phyloP scores from a whole-genome alignment of 2,113 vertebrate species.

The Rhynchomys soricoides region DNA sequence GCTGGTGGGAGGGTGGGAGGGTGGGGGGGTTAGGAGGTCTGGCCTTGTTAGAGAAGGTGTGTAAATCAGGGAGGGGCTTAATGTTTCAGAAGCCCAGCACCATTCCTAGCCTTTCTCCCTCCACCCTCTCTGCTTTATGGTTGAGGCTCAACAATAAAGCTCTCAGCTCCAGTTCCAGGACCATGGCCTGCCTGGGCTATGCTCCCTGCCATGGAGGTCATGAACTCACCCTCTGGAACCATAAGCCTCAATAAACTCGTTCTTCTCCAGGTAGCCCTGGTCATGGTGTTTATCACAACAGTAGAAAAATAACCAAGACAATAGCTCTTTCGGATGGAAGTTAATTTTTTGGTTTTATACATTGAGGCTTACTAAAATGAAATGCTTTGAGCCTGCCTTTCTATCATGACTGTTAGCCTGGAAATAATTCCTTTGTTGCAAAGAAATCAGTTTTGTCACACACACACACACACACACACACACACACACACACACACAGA shows the following conservation, averaged over 20 bases:
- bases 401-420: background rate
- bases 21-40: background rate
- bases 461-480: background rate
- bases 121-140: background rate
- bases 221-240: background rate
- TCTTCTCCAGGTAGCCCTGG: background rate
- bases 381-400: background rate
- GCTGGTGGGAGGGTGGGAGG: background rate
- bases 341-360: constrained; percentile 19
- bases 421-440: background rate
- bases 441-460: background rate
- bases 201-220: background rate
- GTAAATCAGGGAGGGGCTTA: background rate
- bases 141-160: background rate
- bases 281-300: background rate
- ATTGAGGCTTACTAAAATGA: constrained; percentile 3
- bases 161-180: background rate
- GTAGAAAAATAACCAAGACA: background rate
- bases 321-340: constrained; percentile 29
- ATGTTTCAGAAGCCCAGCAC: background rate
- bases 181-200: no score
- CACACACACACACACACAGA: no score
- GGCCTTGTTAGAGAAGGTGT: background rate
- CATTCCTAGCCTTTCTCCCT: background rate
- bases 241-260: background rate